phyloP scores from a whole-genome alignment of 2,113 vertebrate genomes.

The Eublepharis macularius region DNA sequence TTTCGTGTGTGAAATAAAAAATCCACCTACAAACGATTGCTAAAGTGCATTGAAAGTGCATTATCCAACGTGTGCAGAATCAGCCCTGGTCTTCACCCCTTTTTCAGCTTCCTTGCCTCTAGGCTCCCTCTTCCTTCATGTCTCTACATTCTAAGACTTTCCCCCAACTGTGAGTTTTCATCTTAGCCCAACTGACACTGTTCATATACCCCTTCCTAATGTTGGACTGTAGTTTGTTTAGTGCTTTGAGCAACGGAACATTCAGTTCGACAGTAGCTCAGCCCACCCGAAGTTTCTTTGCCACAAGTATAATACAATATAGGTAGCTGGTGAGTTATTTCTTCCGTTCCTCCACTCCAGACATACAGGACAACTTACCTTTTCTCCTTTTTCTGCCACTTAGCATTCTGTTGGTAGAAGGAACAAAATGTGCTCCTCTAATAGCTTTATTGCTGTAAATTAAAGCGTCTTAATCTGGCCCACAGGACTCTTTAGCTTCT shows the following conservation, averaged over 20 bases:
- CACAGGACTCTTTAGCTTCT: conserved; percentile 49
- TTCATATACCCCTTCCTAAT: not conserved
- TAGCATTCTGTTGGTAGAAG: not conserved
- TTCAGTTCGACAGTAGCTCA: not conserved
- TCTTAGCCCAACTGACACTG: not conserved
- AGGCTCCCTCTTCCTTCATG: no score
- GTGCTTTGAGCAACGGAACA: not conserved
- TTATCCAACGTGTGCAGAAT: no score
- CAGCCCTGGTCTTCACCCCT: no score
- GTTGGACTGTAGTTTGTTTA: not conserved
- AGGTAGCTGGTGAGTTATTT: not conserved
- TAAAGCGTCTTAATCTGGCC: conserved; percentile 57
- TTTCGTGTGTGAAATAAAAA: no score
- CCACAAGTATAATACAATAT: not conserved
- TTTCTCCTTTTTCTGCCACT: conserved; percentile 7
- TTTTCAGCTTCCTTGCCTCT: no score
- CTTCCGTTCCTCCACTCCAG: not conserved
- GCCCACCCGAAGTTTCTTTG: not conserved
- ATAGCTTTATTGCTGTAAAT: conserved; percentile 42
- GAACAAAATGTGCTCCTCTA: conserved; percentile 35
- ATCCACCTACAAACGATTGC: no score
- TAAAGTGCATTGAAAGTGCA: no score
- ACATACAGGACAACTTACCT: not conserved
- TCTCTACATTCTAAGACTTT: not conserved
- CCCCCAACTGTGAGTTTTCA: not conserved